Base-by-base conservation (phyloP, 1,140 invertebrate genomes). In the Hesperophylax magnus region DNA sequence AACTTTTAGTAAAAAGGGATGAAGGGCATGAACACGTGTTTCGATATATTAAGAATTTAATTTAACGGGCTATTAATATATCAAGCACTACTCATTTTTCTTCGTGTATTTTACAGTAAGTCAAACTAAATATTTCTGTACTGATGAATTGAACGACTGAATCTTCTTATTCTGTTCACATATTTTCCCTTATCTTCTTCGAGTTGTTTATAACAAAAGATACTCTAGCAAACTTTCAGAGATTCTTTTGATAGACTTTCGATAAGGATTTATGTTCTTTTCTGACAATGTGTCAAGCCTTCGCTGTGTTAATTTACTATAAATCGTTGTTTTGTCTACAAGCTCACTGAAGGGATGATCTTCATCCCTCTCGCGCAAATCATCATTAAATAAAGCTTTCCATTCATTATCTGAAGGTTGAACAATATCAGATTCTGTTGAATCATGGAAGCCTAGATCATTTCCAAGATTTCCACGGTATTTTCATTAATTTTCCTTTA, bases 311-410 rank as follows among this genome's bases (percentile, higher is more conserved):
- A 47, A 47, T 47, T 47, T 14, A 14, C 8, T n/a, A 58, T n/a
- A 58, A 58, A 58, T 58, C n/a, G 56, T 58, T 58, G 20, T 58
- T 58, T 58, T 58, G 56, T 58, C 56, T 58, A 6, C n/a, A n/a
- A n/a, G 3, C 7, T 58, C 56, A 58, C 56, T 58, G 56, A 18
- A 2, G 56, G 56, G 56, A 8, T 58, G 11, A 20, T 58, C 56
- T 58, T 58, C 11, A 18, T 20, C 56, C 56, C 56, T 58, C 20
- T 58, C 56, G n/a, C 56, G 56, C 20, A 58, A 58, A 58, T 58
- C 56, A 58, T 58, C 56, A 58, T 58, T 58, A 58, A n/a, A 58
- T 58, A 20, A 58, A 58, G 56, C 56, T n/a, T 58, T 11, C 20
- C 56, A n/a, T 6, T 22, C n/a, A 18, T 0, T 7, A n/a, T 58